phyloP scores from a whole-genome alignment of 2,797 vertebrate genomes.

The Sciurus vulgaris region DNA sequence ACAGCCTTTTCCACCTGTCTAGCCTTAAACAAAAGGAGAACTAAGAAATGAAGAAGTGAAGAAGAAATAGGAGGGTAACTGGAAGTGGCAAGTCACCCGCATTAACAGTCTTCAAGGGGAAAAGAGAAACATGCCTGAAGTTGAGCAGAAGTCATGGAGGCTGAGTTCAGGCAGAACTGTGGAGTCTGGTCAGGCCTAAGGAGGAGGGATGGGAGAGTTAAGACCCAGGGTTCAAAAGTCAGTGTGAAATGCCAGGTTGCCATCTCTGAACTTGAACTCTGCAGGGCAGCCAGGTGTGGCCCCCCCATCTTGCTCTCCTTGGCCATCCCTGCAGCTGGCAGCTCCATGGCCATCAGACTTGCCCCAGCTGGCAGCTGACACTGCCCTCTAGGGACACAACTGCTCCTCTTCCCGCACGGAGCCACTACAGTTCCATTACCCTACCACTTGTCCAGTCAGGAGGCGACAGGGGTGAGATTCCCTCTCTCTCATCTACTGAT shows the following conservation, averaged over 20 bases:
- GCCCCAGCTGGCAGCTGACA: constrained; percentile 44
- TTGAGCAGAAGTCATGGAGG: background rate
- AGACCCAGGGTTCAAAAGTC: background rate
- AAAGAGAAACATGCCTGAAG: background rate
- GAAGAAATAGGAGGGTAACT: background rate
- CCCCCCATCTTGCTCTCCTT: background rate
- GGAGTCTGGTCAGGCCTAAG: background rate
- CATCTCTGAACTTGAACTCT: background rate
- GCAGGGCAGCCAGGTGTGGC: background rate
- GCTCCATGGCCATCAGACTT: background rate
- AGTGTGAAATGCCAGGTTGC: background rate
- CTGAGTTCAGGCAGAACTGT: background rate
- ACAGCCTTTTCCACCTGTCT: background rate
- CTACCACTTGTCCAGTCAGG: background rate
- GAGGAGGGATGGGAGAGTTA: background rate
- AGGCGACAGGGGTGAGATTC: background rate
- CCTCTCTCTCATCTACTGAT: background rate
- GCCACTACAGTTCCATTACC: background rate
- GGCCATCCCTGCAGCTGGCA: background rate
- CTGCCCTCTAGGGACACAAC: constrained; percentile 67
- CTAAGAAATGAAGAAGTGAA: background rate
- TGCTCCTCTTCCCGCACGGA: constrained; percentile 55
- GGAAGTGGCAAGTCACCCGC: background rate
- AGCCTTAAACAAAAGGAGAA: constrained; percentile 43
- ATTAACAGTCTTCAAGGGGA: background rate